These are phyloP conservation scores for Valencia hispanica DNA, from an alignment of 2,797 vertebrate genomes.

Conservation along the genomic window DNA sequence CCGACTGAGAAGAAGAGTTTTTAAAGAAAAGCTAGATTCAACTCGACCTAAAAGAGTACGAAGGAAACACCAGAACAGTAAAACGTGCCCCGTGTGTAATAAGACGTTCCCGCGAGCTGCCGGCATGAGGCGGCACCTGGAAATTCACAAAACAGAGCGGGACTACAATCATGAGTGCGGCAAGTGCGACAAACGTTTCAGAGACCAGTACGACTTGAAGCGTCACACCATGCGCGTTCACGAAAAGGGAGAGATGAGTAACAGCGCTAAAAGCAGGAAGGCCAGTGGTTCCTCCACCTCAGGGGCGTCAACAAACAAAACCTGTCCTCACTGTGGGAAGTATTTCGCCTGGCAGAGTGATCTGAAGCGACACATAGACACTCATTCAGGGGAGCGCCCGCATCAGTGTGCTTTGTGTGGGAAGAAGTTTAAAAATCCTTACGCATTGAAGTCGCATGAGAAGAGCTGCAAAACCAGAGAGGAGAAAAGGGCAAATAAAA, in stretches of 20 bases:
- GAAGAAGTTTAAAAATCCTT: constrained; percentile 76
- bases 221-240: constrained; percentile 76
- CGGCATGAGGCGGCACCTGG: constrained; percentile 75
- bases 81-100: constrained; percentile 71
- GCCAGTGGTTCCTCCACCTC: constrained; percentile 20
- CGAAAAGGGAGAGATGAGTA: constrained; percentile 50
- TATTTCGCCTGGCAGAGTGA: constrained; percentile 71
- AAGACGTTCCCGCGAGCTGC: constrained; percentile 75
- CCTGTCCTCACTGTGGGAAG: constrained; percentile 71
- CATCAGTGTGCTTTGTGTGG: constrained; percentile 71
- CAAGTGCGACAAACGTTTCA: constrained; percentile 74
- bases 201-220: constrained; percentile 79
- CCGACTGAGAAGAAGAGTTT: constrained; percentile 59
- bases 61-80: constrained; percentile 65
- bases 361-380: constrained; percentile 78
- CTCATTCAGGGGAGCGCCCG: constrained; percentile 76
- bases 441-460: constrained; percentile 75
- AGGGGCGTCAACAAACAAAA: constrained; percentile 54
- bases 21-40: constrained; percentile 32
- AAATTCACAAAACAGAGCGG: constrained; percentile 69
- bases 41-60: constrained; percentile 46
- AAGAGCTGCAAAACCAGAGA: constrained; percentile 74
- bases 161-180: constrained; percentile 73
- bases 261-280: constrained; percentile 19
- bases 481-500: constrained; percentile 47